Evolutionary conservation across 2,888 invertebrate species (phyloP).

Genomic region (Dryobotodes eremita): DNA sequence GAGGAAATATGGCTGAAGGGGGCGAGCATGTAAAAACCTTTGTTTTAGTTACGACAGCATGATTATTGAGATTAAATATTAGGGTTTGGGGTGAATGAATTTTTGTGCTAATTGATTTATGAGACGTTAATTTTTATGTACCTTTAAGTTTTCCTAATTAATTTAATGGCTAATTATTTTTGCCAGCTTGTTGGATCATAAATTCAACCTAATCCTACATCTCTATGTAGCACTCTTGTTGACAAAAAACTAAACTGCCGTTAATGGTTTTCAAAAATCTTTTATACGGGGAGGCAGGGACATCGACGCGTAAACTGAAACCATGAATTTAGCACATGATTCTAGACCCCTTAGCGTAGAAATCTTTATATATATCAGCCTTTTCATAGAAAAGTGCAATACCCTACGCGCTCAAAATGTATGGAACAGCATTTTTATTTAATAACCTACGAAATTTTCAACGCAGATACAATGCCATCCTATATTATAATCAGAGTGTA

Average conservation of each 20-base stretch:
- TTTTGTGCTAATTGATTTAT: slow-evolving; percentile 21
- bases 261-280: no score
- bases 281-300: no score
- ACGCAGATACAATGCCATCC: no score
- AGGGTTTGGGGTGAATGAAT: slow-evolving; percentile 14
- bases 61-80: slow-evolving; percentile 54
- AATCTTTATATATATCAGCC: no score
- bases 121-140: not conserved
- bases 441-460: no score
- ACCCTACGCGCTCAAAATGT: no score
- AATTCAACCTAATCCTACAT: not conserved
- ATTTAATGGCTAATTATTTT: not conserved
- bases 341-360: no score
- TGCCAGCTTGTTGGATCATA: not conserved
- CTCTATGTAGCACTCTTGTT: no score
- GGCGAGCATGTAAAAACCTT: slow-evolving; percentile 52
- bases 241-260: not conserved
- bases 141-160: not conserved
- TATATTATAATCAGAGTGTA: not conserved
- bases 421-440: no score
- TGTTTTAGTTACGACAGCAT: slow-evolving; percentile 54
- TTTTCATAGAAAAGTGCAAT: no score
- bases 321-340: no score
- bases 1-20: slow-evolving; percentile 61
- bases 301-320: no score